Base-by-base conservation (phyloP, 2,888 invertebrate genomes). In the Cataglyphis cursor region DNA sequence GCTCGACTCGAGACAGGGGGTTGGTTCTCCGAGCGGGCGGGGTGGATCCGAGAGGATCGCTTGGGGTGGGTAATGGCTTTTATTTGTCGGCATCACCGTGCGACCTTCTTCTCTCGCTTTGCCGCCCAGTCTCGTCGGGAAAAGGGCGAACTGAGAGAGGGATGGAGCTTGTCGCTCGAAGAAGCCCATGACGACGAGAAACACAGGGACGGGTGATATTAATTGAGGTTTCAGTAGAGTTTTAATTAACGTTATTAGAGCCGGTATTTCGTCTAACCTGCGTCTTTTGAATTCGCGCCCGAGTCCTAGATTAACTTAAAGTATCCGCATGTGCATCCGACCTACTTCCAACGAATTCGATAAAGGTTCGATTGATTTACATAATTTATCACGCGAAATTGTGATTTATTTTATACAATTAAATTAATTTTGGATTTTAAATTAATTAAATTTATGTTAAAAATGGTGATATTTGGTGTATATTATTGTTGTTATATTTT, bases 181-280 rank as follows among this genome's bases (percentile, higher is more conserved):
- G 78, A 80, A 84, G 82, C 41, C 83, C 24, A 24, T 24, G 87
- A 57, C 80, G 72, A 80, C 76, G 41, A 70, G 86, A 83, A 83
- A 57, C 44, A 87, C 85, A 83, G 83, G 90, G 89, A 83, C 81
- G 82, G 90, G 90, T 90, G 92, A 94, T 94, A 94, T 94, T 94
- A 94, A 94, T 94, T 92, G 93, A 93, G 93, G 93, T 93, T 93
- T 92, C 90, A 88, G 88, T 86, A 90, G 89, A 93, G 90, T 93
- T 94, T 94, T 94, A 94, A 94, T 94, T 93, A 94, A 94, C 92
- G 91, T 93, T 93, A 94, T 94, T 94, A 94, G 91, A 89, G 83
- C 82, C 73, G 84, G 70, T 86, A 82, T 85, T 84, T 85, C 85
- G 83, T 84, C 70, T 84, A 84, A 83, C 70, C 70, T 84, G 68